Evolutionary conservation across 2,797 vertebrate genomes (phyloP).

Genomic region (Xiphorhynchus erythropygius): DNA sequence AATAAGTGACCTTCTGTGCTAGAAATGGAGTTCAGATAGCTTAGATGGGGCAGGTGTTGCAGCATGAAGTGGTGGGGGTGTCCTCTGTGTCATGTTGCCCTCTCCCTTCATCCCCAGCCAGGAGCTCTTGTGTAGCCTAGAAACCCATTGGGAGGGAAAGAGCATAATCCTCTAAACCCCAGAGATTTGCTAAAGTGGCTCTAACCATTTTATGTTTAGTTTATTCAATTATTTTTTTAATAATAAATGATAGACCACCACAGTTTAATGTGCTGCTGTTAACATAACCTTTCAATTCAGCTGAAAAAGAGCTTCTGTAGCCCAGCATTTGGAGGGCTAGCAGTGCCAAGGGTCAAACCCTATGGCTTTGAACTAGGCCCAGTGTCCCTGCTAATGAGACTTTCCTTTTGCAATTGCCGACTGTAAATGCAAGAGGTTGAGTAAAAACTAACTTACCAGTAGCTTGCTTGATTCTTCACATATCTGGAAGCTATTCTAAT

Average conservation of each 20-base stretch:
- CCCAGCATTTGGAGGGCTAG: not conserved
- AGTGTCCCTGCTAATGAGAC: not conserved
- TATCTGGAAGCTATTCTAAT: not conserved
- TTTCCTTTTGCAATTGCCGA: not conserved
- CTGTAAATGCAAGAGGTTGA: not conserved
- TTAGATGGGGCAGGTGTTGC: not conserved
- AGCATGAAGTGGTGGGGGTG: not conserved
- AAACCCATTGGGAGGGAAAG: not conserved
- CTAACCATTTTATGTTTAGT: not conserved
- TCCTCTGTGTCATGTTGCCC: not conserved
- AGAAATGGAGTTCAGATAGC: not conserved
- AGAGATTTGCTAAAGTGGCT: not conserved
- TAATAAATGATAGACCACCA: not conserved
- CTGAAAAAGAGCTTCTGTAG: not conserved
- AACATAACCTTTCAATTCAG: fast-evolving
- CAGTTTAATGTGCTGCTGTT: not conserved
- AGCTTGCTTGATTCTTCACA: not conserved
- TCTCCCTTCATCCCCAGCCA: not conserved
- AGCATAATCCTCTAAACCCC: not conserved
- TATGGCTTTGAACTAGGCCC: not conserved
- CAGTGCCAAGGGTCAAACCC: not conserved
- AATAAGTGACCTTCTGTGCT: not conserved
- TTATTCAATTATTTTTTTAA: not conserved
- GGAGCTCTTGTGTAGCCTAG: not conserved
- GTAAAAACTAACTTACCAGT: not conserved